Evolutionary conservation across 2,797 vertebrate species (phyloP).

Genomic region (Enteromius paludinosus): DNA sequence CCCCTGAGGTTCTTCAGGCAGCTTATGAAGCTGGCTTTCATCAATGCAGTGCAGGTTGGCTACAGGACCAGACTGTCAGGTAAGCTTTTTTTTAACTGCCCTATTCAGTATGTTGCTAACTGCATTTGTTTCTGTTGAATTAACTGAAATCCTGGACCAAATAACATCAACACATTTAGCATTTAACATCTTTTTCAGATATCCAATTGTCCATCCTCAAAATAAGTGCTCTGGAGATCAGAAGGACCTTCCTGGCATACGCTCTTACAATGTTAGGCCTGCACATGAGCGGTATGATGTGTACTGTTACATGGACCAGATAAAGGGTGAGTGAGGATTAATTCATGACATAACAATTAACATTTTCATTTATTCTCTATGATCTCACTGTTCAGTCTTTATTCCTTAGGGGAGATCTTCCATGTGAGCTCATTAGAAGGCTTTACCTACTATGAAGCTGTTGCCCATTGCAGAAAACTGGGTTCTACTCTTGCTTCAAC

Average conservation of each 20-base stretch:
- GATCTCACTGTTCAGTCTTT: not conserved
- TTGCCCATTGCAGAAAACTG: conserved; percentile 83
- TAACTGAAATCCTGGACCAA: not conserved
- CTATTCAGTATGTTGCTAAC: not conserved
- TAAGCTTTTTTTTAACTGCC: conserved; percentile 61
- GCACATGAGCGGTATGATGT: conserved; percentile 87
- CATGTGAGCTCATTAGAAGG: conserved; percentile 83
- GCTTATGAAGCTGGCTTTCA: conserved; percentile 92
- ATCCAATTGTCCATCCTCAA: conserved; percentile 88
- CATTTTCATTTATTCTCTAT: not conserved
- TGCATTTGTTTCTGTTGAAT: not conserved
- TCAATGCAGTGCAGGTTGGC: conserved; percentile 96
- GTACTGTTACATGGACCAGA: conserved; percentile 88
- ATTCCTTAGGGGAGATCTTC: conserved; percentile 87
- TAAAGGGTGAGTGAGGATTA: conserved; percentile 76
- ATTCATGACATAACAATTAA: not conserved
- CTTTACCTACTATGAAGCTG: conserved; percentile 89
- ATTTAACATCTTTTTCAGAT: conserved; percentile 73
- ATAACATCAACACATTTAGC: not conserved
- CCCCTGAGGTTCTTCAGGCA: conserved; percentile 87
- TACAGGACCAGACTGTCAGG: conserved; percentile 95
- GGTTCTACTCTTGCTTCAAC: conserved; percentile 88
- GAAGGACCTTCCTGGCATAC: conserved; percentile 81
- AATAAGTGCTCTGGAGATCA: conserved; percentile 88
- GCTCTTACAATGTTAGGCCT: conserved; percentile 85